A percentile compares a stretch with the other conserved stretches of the same genome.
Conservation (phyloP, 2,888 invertebrate species). For the Gari tellinella region DNA sequence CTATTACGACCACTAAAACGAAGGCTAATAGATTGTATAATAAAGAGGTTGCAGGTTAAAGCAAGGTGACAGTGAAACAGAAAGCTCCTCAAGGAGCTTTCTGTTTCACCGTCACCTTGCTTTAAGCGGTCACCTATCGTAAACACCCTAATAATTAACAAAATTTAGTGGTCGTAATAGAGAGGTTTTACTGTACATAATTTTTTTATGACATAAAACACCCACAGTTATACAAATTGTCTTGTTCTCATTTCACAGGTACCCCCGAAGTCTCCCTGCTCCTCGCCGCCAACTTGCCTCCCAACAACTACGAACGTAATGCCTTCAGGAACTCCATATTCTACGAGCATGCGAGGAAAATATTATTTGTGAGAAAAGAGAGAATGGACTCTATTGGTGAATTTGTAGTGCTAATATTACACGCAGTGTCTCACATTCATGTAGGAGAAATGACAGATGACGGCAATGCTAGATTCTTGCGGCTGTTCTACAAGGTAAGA, state of each 20-base stretch:
- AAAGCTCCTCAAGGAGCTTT: too few species aligned
- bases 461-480: conserved; percentile 77
- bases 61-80: too few species aligned
- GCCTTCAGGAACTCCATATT: conserved; percentile 80
- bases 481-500: conserved; percentile 81
- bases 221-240: too few species aligned
- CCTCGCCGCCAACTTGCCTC: conserved; percentile 81
- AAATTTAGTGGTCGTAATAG: too few species aligned
- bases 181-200: too few species aligned
- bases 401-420: conserved; percentile 81
- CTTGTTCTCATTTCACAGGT: conserved; percentile 26
- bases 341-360: conserved; percentile 78
- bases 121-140: too few species aligned
- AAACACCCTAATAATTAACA: too few species aligned
- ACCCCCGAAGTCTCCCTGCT: conserved; percentile 80
- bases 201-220: too few species aligned
- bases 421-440: conserved; percentile 82
- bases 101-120: too few species aligned
- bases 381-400: conserved; percentile 82
- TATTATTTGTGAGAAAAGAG: conserved; percentile 80
- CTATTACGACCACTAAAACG: too few species aligned
- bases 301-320: conserved; percentile 80
- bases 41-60: too few species aligned
- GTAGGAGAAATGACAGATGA: conserved; percentile 80
- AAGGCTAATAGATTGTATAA: too few species aligned